Percentiles rank a stretch among this genome's conserved stretches.
Evolutionary conservation across 2,888 invertebrate genomes (phyloP).

Genomic region (Eurytoma californica): DNA sequence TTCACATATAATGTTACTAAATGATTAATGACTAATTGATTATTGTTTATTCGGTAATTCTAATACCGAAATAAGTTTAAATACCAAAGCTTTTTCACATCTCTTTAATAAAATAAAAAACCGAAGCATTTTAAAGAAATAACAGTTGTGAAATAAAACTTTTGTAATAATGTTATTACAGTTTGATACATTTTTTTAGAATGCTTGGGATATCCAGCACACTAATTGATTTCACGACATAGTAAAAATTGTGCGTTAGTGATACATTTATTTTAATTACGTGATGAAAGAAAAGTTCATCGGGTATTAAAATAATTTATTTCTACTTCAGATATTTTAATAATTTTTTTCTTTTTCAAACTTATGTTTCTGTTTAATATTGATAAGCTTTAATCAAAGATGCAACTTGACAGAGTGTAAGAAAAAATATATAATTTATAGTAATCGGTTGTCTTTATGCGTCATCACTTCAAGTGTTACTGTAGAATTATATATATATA

Average conservation of each 20-base stretch:
- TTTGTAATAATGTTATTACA: conserved; percentile 50
- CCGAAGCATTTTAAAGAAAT: conserved; percentile 37
- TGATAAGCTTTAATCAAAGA: conserved; percentile 52
- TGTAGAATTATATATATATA: conserved; percentile 36
- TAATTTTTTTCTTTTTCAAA: conserved; percentile 13
- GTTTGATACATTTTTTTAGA: conserved; percentile 44
- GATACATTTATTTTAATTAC: background rate
- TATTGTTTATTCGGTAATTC: too few relatives aligned
- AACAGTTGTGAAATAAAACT: conserved; percentile 17
- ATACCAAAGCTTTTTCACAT: too few relatives aligned
- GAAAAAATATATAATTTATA: conserved; percentile 28
- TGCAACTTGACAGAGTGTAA: conserved; percentile 32
- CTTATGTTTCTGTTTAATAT: conserved; percentile 9
- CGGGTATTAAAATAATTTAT: conserved; percentile 21
- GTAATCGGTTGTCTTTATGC: conserved; percentile 38
- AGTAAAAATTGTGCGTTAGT: conserved; percentile 17
- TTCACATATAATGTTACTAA: too few relatives aligned
- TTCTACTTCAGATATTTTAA: conserved; percentile 2
- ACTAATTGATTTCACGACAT: background rate
- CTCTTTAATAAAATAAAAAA: background rate
- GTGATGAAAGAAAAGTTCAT: background rate
- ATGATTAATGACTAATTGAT: too few relatives aligned
- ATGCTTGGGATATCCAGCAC: conserved; percentile 15
- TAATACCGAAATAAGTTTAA: too few relatives aligned
- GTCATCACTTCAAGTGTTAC: conserved; percentile 45